Evolutionary conservation across 1,140 invertebrate species (phyloP).

Genomic region (Condylostylus longicornis): DNA sequence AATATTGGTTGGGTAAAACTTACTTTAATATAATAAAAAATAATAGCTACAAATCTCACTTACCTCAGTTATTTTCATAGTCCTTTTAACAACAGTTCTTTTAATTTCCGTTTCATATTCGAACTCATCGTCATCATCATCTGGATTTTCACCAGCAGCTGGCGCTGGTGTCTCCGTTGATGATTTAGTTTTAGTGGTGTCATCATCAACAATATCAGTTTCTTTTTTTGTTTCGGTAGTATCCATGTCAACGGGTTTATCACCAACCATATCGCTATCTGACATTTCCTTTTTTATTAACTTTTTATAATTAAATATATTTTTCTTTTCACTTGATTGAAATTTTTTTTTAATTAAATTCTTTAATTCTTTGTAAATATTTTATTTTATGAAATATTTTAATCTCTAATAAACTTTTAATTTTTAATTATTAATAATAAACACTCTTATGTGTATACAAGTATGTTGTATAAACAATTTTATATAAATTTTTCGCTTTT

Average conservation of each 20-base stretch:
- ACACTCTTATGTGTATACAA: no score
- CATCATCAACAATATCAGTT: slow-evolving; percentile 2
- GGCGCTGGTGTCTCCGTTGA: slow-evolving; percentile 23
- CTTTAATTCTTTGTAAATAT: neutral
- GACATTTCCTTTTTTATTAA: no score
- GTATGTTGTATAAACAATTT: neutral
- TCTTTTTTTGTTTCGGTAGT: slow-evolving; percentile 3
- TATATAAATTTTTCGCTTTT: neutral
- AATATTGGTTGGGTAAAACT: no score
- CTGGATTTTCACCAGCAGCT: slow-evolving; percentile 26
- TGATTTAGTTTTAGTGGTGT: slow-evolving; percentile 13
- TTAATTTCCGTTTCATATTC: slow-evolving; percentile 28
- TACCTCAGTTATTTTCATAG: slow-evolving; percentile 31
- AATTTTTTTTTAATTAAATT: neutral
- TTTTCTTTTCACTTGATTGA: no score
- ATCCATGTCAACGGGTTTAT: slow-evolving; percentile 14
- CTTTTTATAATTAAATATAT: no score
- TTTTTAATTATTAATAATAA: no score
- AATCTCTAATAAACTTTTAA: no score
- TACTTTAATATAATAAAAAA: no score
- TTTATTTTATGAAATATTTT: no score
- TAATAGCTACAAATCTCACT: slow-evolving; percentile 12
- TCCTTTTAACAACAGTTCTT: slow-evolving; percentile 26
- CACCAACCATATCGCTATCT: slow-evolving; percentile 26
- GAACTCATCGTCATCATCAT: slow-evolving; percentile 28